Conservation (phyloP, 2,113 vertebrate genomes). For the Callipepla californica region DNA sequence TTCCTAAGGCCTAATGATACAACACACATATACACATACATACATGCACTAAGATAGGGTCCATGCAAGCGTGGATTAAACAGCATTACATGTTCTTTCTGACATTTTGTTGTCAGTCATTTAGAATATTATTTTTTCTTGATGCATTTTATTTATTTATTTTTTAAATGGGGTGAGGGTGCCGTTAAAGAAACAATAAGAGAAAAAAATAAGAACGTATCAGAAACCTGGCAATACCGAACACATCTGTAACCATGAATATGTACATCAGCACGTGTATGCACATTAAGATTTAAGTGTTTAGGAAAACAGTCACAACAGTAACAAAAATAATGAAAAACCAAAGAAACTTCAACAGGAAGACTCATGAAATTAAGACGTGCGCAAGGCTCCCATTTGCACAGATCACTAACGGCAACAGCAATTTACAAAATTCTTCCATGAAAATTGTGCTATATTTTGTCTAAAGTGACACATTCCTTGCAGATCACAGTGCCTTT, state of each 20-base stretch:
- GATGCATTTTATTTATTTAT: not conserved
- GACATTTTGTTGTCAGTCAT: not conserved
- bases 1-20: not conserved
- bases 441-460: constrained; percentile 33
- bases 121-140: not conserved
- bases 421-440: constrained; percentile 46
- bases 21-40: accelerated
- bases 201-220: not conserved
- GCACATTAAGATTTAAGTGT: not conserved
- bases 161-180: not conserved
- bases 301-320: constrained; percentile 9
- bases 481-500: constrained; percentile 69
- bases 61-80: constrained; percentile 35
- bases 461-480: constrained; percentile 73
- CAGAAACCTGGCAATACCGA: not conserved
- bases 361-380: constrained; percentile 33
- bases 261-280: not conserved
- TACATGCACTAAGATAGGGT: constrained; percentile 11
- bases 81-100: not conserved
- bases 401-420: constrained; percentile 37
- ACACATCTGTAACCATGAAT: not conserved
- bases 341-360: constrained; percentile 9
- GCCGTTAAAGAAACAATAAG: not conserved
- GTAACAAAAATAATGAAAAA: not conserved
- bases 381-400: constrained; percentile 43